Evolutionary conservation across 2,888 invertebrate genomes (phyloP), one percentile per base, ranked within the genome.

Genomic region (Ganaspis brasiliensis): DNA sequence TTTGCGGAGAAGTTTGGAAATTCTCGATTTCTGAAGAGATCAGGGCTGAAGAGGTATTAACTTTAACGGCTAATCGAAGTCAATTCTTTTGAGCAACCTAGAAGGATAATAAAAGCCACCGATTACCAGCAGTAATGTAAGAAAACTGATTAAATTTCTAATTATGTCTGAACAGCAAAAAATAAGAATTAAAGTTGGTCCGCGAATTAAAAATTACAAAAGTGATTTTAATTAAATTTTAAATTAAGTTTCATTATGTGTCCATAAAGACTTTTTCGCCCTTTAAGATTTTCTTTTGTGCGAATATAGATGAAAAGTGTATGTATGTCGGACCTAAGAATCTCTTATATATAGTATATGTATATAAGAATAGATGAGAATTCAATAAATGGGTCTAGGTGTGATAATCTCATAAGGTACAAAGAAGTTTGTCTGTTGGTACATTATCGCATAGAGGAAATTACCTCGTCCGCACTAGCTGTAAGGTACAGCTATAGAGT

Each of bases 381-480:
- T 19, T 55, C 55, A 55, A 55, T 55, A 21, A 55, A 21, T 19
- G 19, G 55, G 19, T 45, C 9, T 14, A 4, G n/a, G n/a, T 14
- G 67, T 26, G 40, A 45, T 67, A 67, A 67, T 40, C 24, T 67
- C n/a, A n/a, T 4, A 45, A 24, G 67, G 24, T 45, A 21, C 21
- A 1, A 45, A 45, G 24, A 45, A 67, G 67, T 67, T 45, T 40
- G 45, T 45, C 19, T 63, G 37, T 40, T 37, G 35, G 37, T 37
- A 63, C 8, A 40, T 63, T 63, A 63, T 40, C 21, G 63, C 37
- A 63, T 14, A 63, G 63, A 63, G 59, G 37, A 75, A 71, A 71
- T 75, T 49, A 75, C 52, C 71, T 59, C 71, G 56, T 75, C n/a
- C 31, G 71, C 71, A 59, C 45, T 75, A 59, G 71, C 56, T 71